A percentile compares a stretch with the other conserved stretches of the same genome.
Conservation (phyloP, 2,113 vertebrate genomes). For the Rhadina sibilatrix region DNA sequence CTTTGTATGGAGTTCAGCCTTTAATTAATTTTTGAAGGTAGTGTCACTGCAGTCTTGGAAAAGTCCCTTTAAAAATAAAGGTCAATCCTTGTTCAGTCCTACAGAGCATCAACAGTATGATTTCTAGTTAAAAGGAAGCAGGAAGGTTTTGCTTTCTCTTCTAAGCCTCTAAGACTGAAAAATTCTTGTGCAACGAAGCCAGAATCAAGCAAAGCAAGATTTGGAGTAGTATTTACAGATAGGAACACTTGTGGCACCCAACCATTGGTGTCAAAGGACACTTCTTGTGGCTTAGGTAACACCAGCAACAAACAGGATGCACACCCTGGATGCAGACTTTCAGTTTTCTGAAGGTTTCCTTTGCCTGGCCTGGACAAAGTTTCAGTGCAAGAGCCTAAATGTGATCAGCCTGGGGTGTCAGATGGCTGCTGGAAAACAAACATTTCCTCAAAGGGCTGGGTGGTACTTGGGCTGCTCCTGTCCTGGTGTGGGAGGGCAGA, state of each 20-base stretch:
- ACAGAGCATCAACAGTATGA: background rate
- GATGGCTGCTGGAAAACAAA: background rate
- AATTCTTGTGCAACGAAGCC: constrained; percentile 48
- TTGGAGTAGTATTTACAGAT: constrained; percentile 48
- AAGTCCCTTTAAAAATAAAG: background rate
- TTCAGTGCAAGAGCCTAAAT: constrained; percentile 16
- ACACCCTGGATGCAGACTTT: background rate
- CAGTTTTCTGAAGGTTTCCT: background rate
- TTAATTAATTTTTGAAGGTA: background rate
- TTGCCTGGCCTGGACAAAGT: background rate
- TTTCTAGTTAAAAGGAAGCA: background rate
- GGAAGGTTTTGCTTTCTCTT: constrained; percentile 4
- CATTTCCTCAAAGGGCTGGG: background rate
- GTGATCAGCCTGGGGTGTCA: background rate
- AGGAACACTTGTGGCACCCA: constrained; percentile 57
- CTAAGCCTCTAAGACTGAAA: constrained; percentile 21
- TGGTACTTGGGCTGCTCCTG: background rate
- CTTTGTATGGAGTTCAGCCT: background rate
- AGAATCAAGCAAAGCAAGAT: constrained; percentile 48
- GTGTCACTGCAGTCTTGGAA: background rate
- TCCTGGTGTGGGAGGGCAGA: background rate
- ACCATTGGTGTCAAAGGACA: constrained; percentile 65
- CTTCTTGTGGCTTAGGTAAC: constrained; percentile 48
- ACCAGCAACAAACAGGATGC: background rate
- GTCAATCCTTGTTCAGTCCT: background rate